These are phyloP conservation scores for Idris sp. DNA, from an alignment of 1,140 invertebrate species.

Conservation along the genomic window DNA sequence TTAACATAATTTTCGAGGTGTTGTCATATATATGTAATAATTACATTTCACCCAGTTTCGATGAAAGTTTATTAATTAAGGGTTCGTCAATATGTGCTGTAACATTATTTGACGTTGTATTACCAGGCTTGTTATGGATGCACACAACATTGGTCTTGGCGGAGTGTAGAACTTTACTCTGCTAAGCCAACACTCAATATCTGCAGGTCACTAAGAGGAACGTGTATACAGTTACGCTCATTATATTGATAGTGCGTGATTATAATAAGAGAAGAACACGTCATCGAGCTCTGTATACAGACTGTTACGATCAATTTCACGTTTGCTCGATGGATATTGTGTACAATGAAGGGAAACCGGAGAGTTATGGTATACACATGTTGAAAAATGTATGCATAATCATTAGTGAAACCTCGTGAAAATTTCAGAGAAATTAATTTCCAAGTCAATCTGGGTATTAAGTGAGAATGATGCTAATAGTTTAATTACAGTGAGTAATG, in stretches of 20 bases:
- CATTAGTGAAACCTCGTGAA: conserved; percentile 2
- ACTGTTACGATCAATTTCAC: conserved; percentile 52
- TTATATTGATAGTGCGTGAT: conserved; percentile 55
- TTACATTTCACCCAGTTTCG: conserved; percentile 18
- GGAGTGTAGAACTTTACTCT: conserved; percentile 25
- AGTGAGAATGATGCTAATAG: not conserved
- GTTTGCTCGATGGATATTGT: conserved; percentile 43
- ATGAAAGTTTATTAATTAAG: conserved; percentile 34
- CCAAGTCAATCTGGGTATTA: not conserved
- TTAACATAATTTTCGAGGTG: not conserved
- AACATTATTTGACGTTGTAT: conserved; percentile 29
- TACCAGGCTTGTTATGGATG: conserved; percentile 22
- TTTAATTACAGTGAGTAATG: not conserved
- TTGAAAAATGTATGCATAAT: conserved; percentile 30
- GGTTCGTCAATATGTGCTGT: conserved; percentile 20
- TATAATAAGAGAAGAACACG: conserved; percentile 46
- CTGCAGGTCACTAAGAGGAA: conserved; percentile 44
- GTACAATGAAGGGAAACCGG: conserved; percentile 10
- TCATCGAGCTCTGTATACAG: conserved; percentile 37
- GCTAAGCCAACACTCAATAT: conserved; percentile 36
- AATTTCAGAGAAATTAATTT: conserved; percentile 6
- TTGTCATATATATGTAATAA: conserved; percentile 6
- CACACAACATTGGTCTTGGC: conserved; percentile 23
- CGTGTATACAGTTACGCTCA: conserved; percentile 38
- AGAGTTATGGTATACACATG: conserved; percentile 5